Evolutionary conservation across 2,888 invertebrate genomes (phyloP).

Genomic region (Tupiocoris notatus): DNA sequence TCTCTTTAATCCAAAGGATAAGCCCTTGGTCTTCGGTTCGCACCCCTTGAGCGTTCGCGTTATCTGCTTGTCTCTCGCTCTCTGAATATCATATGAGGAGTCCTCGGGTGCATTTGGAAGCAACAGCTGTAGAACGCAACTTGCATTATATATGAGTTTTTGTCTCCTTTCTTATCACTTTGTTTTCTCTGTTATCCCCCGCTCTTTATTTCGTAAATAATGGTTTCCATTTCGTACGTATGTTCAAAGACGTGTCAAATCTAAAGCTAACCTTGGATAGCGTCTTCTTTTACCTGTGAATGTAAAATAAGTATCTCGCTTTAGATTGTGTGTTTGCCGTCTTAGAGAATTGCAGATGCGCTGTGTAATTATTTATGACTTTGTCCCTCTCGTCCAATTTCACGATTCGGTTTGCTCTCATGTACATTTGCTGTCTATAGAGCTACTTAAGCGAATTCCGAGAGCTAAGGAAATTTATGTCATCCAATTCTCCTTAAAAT

Average conservation of each 20-base stretch:
- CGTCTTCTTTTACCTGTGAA: no score
- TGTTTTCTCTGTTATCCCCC: not conserved
- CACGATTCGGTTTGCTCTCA: no score
- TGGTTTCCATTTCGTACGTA: not conserved
- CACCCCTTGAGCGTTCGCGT: constrained; percentile 28
- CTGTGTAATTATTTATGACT: no score
- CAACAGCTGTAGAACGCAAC: constrained; percentile 28
- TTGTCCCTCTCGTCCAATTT: no score
- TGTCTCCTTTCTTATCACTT: not conserved
- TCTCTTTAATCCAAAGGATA: constrained; percentile 20
- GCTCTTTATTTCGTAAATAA: not conserved
- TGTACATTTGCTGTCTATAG: no score
- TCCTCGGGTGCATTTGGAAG: constrained; percentile 16
- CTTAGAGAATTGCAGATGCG: no score
- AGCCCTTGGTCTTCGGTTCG: not conserved
- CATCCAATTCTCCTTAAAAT: no score
- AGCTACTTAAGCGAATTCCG: no score
- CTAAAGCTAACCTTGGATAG: no score
- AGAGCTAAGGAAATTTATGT: no score
- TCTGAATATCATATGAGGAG: constrained; percentile 18
- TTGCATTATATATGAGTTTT: constrained; percentile 31
- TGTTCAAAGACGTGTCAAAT: not conserved
- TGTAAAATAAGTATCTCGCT: no score
- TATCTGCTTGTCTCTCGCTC: constrained; percentile 28
- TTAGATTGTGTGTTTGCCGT: no score